Conservation (phyloP, 1,140 invertebrate species). For the Microplitis mediator region DNA sequence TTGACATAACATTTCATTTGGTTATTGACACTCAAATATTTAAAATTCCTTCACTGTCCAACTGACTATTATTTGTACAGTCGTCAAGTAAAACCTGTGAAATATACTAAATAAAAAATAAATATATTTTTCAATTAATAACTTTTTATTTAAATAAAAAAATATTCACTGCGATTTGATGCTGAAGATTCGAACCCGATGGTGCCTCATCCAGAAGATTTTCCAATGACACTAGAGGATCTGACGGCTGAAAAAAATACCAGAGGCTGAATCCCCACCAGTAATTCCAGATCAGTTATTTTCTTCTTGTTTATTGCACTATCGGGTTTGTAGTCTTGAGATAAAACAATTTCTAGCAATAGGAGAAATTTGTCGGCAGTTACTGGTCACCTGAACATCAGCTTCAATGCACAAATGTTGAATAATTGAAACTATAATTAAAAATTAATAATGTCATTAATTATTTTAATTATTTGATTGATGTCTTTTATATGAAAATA, state of each 20-base stretch:
- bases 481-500: not conserved
- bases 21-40: constrained; percentile 59
- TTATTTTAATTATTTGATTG: constrained; percentile 1
- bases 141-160: not conserved
- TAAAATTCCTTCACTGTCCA: constrained; percentile 55
- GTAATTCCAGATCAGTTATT: no score
- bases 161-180: constrained; percentile 52
- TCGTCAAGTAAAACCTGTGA: constrained; percentile 59
- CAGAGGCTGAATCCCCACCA: no score
- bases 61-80: constrained; percentile 52
- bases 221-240: constrained; percentile 44
- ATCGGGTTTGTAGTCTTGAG: no score
- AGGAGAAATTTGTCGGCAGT: constrained; percentile 55
- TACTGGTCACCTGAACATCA: constrained; percentile 60
- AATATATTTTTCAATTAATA: constrained; percentile 9
- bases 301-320: no score
- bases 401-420: constrained; percentile 55
- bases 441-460: not conserved
- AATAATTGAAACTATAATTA: constrained; percentile 46
- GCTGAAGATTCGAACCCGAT: constrained; percentile 53
- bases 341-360: no score
- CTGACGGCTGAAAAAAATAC: constrained; percentile 44
- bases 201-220: constrained; percentile 47
- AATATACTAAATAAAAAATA: no score
- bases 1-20: constrained; percentile 56